phyloP scores from a whole-genome alignment of 1,140 invertebrate genomes.

The Lithobius niger region DNA sequence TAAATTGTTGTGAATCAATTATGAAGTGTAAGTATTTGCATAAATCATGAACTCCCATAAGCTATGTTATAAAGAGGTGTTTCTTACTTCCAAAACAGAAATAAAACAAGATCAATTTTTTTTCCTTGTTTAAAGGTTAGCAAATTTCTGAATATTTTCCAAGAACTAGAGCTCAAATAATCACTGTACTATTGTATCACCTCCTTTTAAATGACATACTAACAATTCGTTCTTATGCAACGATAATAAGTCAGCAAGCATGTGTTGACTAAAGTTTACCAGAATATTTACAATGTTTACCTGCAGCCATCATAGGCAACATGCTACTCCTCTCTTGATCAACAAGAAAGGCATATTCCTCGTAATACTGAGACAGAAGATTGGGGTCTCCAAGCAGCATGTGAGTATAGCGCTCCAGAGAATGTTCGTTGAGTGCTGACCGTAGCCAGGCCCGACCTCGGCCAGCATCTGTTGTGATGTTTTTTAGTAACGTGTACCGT shows the following conservation, averaged over 20 bases:
- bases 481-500: constrained; percentile 61
- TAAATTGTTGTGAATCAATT: no score
- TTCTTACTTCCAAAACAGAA: no score
- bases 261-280: neutral
- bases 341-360: constrained; percentile 64
- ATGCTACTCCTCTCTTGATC: constrained; percentile 58
- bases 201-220: no score
- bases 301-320: constrained; percentile 66
- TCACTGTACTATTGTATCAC: no score
- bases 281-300: constrained; percentile 40
- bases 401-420: constrained; percentile 67
- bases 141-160: no score
- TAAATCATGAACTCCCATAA: no score
- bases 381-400: constrained; percentile 51
- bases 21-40: no score
- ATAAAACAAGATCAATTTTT: no score
- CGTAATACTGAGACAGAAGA: constrained; percentile 57
- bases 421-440: constrained; percentile 73
- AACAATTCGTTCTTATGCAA: no score
- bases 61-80: no score
- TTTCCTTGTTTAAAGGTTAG: no score
- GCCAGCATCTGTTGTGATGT: constrained; percentile 65
- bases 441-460: constrained; percentile 69
- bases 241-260: neutral
- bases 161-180: no score